Base-by-base conservation (phyloP, 92 coral and sea anemone genomes). In the Phymanthus crucifer region DNA sequence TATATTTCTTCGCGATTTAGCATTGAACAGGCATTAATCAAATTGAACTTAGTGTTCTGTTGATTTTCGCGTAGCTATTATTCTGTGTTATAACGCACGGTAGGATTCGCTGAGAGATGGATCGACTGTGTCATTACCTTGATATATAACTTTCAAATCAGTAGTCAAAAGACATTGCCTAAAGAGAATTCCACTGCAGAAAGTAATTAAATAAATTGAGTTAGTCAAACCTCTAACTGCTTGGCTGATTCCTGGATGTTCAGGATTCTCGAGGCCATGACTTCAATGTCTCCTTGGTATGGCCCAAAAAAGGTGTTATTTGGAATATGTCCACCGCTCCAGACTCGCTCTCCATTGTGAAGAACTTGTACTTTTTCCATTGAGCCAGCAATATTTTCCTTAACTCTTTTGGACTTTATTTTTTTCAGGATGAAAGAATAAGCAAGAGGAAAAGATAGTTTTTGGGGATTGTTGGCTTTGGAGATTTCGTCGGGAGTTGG, bases 301-400 rank as follows among this genome's bases (percentile, higher is more conserved):
- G 97, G 93, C 12, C 97, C 97, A 43, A 91, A 83, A 48, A 84
- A 81, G 47, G 75, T 86, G 47, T 89, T 89, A 80, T 70, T 82
- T 38, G 84, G 84, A 37, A 91, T 70, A 31, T 32, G 75, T 19
- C 81, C 80, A 37, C 79, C 88, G 26, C 86, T 80, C 97, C 97
- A 91, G 5, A 89, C 87, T 32, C 85, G 84, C 36, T 67, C 69
- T 69, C 79, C 91, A 23, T 86, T 75, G 57, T 74, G 85, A 35
- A 88, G 78, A 27, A 83, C 72, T 31, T 83, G 80, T 29, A 86
- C 67, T 40, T 86, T 86, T 27, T 86, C 75, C 97, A 91, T 91
- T 46, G 48, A 18, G 31, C 26, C 8, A 26, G 40, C 19, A 71
- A 38, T 21, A 1, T 38, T 10, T 35, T 40, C 32, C n/a, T 2